phyloP scores from a whole-genome alignment of 2,797 vertebrate genomes.

The Schizopygopsis malacanthus region DNA sequence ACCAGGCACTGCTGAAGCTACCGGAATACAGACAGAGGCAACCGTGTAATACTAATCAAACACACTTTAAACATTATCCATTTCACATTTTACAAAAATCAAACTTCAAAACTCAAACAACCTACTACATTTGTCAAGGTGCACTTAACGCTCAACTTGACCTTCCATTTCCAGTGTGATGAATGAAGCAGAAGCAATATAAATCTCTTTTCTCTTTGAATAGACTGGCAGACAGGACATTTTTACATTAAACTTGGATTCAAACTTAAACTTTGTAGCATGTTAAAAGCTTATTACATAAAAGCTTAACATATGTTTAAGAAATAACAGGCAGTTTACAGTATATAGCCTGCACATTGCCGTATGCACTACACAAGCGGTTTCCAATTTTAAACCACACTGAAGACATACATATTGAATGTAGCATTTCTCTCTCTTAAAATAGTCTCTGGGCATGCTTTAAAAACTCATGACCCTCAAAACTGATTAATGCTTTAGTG shows the following conservation, averaged over 20 bases:
- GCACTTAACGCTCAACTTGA: neutral
- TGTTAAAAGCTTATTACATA: neutral
- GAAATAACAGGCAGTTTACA: neutral
- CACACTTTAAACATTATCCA: neutral
- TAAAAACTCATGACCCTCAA: constrained; percentile 19
- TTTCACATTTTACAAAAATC: constrained; percentile 6
- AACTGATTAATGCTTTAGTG: constrained; percentile 13
- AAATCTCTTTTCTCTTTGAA: neutral
- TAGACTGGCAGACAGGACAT: neutral
- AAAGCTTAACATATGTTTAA: neutral
- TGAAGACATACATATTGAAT: constrained; percentile 13
- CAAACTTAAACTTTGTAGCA: neutral
- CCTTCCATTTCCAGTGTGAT: neutral
- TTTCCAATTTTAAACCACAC: constrained; percentile 17
- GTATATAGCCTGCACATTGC: neutral
- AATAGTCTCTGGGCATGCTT: constrained; percentile 27
- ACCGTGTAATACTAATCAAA: constrained; percentile 33
- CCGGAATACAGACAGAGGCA: constrained; percentile 35
- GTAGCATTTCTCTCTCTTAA: constrained; percentile 15
- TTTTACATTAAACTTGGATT: neutral
- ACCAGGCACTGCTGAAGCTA: constrained; percentile 82
- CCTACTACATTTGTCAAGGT: neutral
- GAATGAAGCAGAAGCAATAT: neutral
- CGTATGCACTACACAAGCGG: neutral
- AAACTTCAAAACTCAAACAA: neutral